Evolutionary conservation across 1,140 invertebrate genomes (phyloP), one percentile per base, ranked within the genome.

Genomic region (Formica exsecta): DNA sequence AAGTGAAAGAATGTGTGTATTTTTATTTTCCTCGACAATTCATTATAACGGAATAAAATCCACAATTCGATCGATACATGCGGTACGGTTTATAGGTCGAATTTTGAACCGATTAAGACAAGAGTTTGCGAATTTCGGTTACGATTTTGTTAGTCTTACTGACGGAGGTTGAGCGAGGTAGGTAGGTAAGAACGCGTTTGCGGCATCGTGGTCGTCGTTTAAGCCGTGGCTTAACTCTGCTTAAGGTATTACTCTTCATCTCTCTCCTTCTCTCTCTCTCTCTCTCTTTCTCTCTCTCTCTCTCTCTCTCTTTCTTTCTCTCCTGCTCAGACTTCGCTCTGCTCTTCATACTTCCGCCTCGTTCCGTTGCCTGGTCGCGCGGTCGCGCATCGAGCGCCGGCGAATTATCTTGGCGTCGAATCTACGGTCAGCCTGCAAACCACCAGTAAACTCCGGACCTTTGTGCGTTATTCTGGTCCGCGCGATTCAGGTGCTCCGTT

Each of bases 221-320:
- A 89, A 90, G 83, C 85, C 68, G 48, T 61, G 85, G 85, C 87
- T 90, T 90, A 89, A 84, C 68, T 81, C 54, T 61, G 89, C 88
- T 90, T 80, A 90, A 79, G 76, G 29, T 74, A 70, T 90, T 87
- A 22, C 79, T 62, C 68, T 71, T 16, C 16, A 2, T 85, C 71
- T 29, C 48, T 54, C 41, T 71, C 11, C 25, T 13, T 48, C 22
- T 22, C 22, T 22, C 22, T 0, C 0, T 22, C 22, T 54, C 19
- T 36, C 51, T 48, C 41, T 5, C 41, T 48, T 41, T 13, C 29
- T 29, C 13, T 8, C 32, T 9, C 70, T 25, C 44, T 51, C 41
- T 71, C 22, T 29, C 48, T 71, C 29, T n/a, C 36, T 38, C 32
- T 51, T 11, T 13, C 61, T 36, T 29, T 16, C n/a, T 51, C 25